Evolutionary conservation across 2,113 vertebrate species (phyloP), one percentile per base, ranked within the genome.

Genomic region (Danionella cerebrum): DNA sequence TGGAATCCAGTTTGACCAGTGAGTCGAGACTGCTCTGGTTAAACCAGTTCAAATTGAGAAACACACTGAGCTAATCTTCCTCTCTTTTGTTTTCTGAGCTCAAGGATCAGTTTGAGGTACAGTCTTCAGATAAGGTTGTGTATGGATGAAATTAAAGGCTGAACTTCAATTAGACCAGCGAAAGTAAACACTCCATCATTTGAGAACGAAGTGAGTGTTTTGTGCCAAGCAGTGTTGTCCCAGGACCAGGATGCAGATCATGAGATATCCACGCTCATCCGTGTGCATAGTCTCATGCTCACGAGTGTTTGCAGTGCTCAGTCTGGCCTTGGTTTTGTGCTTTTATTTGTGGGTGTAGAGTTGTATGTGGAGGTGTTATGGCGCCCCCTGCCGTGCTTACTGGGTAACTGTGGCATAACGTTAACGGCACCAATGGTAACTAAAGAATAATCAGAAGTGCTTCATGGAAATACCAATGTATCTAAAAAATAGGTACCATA

Each of bases 241-340:
- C 36, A 50, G 51, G 73, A 41, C 79, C 85, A 84, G 86, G 84
- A 89, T 84, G 78, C 81, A 73, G 74, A 73, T 80, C 80, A 77
- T 75, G 68, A 75, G 77, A 76, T 77, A 74, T 73, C 70, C 77
- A 65, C 69, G 62, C 84, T 84, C 79, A 85, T 88, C 85, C 84
- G 80, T 87, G 68, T 70, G 69, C 76, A 60, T 65, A 47, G 54
- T 64, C 67, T 73, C 47, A n/a, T 24, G 62, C 71, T 54, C 77
- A 47, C 75, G 75, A 76, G 42, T 80, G 60, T 69, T 65, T 68
- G 41, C 65, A 67, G 64, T 70, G 2, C 76, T 65, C 5, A 33
- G 42, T 27, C 62, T 58, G 31, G 41, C 29, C 27, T 59, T 38
- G 51, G 33, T 54, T 21, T 44, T 14, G n/a, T n/a, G n/a, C n/a